These are phyloP conservation scores for Phrynocephalus versicolor DNA, from an alignment of 2,113 vertebrate species.

Conservation along the genomic window DNA sequence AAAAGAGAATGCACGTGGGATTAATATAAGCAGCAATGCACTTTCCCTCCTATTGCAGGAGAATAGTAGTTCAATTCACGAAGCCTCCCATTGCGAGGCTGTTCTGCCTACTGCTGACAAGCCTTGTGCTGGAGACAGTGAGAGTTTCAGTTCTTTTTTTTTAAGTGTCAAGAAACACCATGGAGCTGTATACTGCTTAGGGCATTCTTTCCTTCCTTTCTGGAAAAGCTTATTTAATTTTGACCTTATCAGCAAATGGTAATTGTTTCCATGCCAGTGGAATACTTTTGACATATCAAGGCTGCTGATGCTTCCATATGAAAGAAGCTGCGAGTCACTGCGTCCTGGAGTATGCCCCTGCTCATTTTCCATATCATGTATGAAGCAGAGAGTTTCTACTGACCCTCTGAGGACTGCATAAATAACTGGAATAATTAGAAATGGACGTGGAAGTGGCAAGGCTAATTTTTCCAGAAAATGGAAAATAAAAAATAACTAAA, in stretches of 20 bases:
- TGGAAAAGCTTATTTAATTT: constrained; percentile 62
- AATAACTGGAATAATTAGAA: not conserved
- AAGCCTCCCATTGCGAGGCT: constrained; percentile 54
- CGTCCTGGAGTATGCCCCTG: constrained; percentile 25
- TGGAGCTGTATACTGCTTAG: constrained; percentile 27
- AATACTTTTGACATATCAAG: constrained; percentile 12
- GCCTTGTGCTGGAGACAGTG: constrained; percentile 48
- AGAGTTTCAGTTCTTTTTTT: constrained; percentile 51
- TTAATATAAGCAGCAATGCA: constrained; percentile 16
- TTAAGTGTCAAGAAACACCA: constrained; percentile 55
- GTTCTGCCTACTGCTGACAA: constrained; percentile 60
- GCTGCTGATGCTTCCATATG: not conserved
- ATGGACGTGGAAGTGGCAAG: too few species aligned
- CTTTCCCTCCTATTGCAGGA: constrained; percentile 46
- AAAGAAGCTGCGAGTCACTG: constrained; percentile 35
- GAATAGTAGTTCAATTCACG: constrained; percentile 62
- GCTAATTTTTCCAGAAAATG: too few species aligned
- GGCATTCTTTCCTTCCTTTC: constrained; percentile 62
- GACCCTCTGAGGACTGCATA: not conserved
- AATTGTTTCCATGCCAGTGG: constrained; percentile 48
- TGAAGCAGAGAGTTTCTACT: constrained; percentile 3
- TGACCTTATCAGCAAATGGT: constrained; percentile 65
- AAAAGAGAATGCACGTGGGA: not conserved
- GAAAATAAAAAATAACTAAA: too few species aligned
- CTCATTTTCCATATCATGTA: not conserved